Base-by-base conservation (phyloP, 2,113 vertebrate genomes). In the Verasper variegatus region DNA sequence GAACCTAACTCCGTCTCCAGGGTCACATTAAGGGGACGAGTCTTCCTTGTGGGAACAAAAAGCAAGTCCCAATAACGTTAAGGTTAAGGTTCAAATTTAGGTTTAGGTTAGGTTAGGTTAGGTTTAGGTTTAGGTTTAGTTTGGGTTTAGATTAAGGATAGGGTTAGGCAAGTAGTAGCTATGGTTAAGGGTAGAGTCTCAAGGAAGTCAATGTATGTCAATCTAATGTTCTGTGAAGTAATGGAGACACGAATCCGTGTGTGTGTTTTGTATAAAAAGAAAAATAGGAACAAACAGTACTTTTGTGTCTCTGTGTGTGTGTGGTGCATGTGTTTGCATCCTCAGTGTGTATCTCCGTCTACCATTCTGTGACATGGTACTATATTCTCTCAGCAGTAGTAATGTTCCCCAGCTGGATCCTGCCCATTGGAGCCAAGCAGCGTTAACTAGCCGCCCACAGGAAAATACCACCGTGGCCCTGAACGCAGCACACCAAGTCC, bases 401-500 rank as follows among this genome's bases (percentile, higher is more conserved):
- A 91, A 93, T 90, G 84, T 76, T 82, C 78, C 84, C 85, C 89
- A 92, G 91, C 90, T 92, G 91, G 68, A 37, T 73, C 78, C 74
- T 90, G 84, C 87, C 89, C 82, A 82, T 85, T 77, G 73, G 76
- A 88, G 86, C 84, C 81, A 86, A 86, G 88, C 82, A 89, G 86
- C 83, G 85, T 86, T 89, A 92, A 92, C 86, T 90, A 84, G 81
- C 85, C 87, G 88, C 86, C 88, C 90, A 92, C 88, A 88, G 88
- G 84, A 92, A 91, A 91, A 89, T 83, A 89, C 88, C 83, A 79
- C 59, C 37, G 35, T n/a, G 75, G 81, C 85, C 82, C 71, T 86
- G 76, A 81, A 83, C 71, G 72, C 81, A 83, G 70, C 81, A 82
- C 47, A 68, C 67, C 67, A 73, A 75, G 78, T 77, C 74, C 68